Conservation (phyloP, 2,113 vertebrate species). For the Cynopterus brachyotis region DNA sequence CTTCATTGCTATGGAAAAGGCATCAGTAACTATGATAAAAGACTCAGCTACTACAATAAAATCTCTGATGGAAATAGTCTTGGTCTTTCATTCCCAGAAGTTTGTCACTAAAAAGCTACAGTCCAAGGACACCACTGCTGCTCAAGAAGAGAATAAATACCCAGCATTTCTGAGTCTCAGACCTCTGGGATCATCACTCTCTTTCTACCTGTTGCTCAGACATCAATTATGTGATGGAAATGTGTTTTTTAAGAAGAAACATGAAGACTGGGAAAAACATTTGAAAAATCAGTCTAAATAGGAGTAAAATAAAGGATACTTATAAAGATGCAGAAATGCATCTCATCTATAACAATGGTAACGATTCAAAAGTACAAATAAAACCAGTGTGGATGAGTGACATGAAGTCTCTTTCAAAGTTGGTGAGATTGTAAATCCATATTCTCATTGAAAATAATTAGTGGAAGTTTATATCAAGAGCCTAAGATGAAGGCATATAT, state of each 20-base stretch:
- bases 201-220: not conserved
- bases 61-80: not conserved
- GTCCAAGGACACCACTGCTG: fast-evolving
- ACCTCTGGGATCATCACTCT: not conserved
- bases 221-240: not conserved
- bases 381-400: not conserved
- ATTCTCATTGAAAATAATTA: not conserved
- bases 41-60: not conserved
- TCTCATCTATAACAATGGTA: not conserved
- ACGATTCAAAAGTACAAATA: slow-evolving; percentile 28
- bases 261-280: not conserved
- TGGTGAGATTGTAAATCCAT: not conserved
- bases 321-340: not conserved
- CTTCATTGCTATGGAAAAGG: not conserved
- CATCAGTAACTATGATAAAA: not conserved
- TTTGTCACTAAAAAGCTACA: not conserved
- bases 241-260: not conserved
- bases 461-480: not conserved
- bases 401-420: not conserved
- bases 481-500: not conserved
- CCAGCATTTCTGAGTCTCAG: not conserved
- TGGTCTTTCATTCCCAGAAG: not conserved
- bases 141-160: not conserved
- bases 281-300: not conserved
- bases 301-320: not conserved